These are phyloP conservation scores for Plutomurus gul DNA, from an alignment of 1,140 invertebrate species.

Conservation along the genomic window DNA sequence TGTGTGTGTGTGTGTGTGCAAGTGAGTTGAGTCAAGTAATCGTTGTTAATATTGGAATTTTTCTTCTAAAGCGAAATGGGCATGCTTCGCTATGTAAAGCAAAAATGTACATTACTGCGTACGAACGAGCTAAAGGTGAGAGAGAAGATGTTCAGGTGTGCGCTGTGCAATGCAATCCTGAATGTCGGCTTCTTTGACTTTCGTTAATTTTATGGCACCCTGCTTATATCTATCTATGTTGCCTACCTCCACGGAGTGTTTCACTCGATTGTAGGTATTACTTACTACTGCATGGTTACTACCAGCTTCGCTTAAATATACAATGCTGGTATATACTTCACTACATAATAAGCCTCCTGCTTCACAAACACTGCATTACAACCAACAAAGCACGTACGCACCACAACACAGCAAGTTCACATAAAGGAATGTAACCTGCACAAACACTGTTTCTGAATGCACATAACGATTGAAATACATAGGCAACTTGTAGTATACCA, in stretches of 20 bases:
- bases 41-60: not conserved
- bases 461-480: not conserved
- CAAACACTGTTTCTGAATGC: too few species aligned
- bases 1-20: not conserved
- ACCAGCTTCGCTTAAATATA: too few species aligned
- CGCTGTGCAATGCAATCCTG: slow-evolving; percentile 20
- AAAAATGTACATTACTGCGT: not conserved
- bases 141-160: slow-evolving; percentile 40
- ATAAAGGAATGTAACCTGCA: too few species aligned
- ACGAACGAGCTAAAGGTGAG: slow-evolving; percentile 1
- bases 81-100: not conserved
- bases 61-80: not conserved
- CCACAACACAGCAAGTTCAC: too few species aligned
- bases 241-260: slow-evolving; percentile 1
- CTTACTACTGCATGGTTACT: slow-evolving; percentile 11
- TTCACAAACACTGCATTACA: too few species aligned
- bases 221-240: slow-evolving; percentile 30
- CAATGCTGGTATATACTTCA: not conserved
- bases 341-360: too few species aligned
- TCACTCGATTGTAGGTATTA: slow-evolving; percentile 20
- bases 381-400: too few species aligned
- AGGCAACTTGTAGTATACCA: not conserved
- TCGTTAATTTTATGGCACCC: slow-evolving; percentile 50
- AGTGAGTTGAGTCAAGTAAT: not conserved
- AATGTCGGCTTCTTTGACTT: slow-evolving; percentile 50